Evolutionary conservation across 2,113 vertebrate genomes (phyloP), one percentile per base, ranked within the genome.

Genomic region (Nycticorax nycticorax): DNA sequence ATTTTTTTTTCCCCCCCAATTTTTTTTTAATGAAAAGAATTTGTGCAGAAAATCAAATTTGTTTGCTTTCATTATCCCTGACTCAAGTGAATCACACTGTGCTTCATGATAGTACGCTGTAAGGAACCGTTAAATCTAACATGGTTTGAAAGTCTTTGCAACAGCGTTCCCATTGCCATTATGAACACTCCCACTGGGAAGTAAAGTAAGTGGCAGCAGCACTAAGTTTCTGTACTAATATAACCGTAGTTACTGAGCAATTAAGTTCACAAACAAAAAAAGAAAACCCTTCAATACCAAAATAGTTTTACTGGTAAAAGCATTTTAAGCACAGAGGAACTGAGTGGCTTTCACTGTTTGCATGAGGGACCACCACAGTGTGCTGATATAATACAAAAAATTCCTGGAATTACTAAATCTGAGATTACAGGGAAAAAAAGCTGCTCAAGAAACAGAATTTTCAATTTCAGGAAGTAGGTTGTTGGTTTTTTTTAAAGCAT

Each of bases 21-120:
- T 26, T 16, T 69, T 80, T 62, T 62, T 55, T 16, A 59, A 73
- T 47, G 9, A 71, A 63, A 59, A 62, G 3, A 37, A 77, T 24
- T 23, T 62, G 6, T 66, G 50, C 23, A 55, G 37, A 57, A 73
- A 82, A 77, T 53, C 21, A 30, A 18, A 15, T 85, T 76, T 22
- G 5, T 64, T 85, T 86, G 14, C 47, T 86, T 95, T 84, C 17
- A 12, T 39, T 88, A 47, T 64, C 39, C 14, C 21, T 62, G 39
- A 53, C 32, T 59, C 21, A 56, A 69, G 26, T 16, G 75, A 84
- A 69, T 73, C 26, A 56, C 18, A 16, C 24, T 22, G 7, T 45
- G 75, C 62, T 73, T 83, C 4, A 3, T 41, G 47, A 59, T 4
- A 3, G 2, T 28, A 24, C 0, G 0, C 39, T 77, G 15, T 20